Conservation (phyloP, 2,888 invertebrate genomes). For the Campoplex capitator region DNA sequence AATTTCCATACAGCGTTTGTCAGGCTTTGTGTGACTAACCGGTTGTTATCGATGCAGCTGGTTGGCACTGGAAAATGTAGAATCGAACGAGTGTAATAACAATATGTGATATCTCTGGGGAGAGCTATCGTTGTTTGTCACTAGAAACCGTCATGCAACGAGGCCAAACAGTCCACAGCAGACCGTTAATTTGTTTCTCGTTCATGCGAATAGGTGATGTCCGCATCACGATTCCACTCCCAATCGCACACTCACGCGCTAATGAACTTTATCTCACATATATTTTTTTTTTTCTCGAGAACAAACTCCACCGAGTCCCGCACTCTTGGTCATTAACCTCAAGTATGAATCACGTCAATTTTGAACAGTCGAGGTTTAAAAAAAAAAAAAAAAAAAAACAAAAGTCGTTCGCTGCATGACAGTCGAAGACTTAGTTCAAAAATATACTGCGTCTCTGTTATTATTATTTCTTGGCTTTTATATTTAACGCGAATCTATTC, state of each 20-base stretch:
- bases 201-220: conserved; percentile 37
- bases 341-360: conserved; percentile 59
- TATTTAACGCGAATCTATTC: not conserved
- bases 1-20: conserved; percentile 22
- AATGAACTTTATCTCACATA: conserved; percentile 38
- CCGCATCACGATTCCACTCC: conserved; percentile 7
- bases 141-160: conserved; percentile 18
- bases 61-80: conserved; percentile 33
- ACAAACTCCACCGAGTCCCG: conserved; percentile 56
- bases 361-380: conserved; percentile 46
- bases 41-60: conserved; percentile 52
- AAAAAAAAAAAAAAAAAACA: conserved; percentile 8
- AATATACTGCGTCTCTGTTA: conserved; percentile 19
- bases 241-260: conserved; percentile 8
- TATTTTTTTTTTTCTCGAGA: conserved; percentile 27
- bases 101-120: conserved; percentile 34
- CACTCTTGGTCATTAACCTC: conserved; percentile 58
- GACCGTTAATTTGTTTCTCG: not conserved
- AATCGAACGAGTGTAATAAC: conserved; percentile 48
- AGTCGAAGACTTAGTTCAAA: conserved; percentile 26
- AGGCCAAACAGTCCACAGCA: conserved; percentile 19
- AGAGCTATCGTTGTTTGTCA: conserved; percentile 51
- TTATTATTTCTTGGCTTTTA: conserved; percentile 13
- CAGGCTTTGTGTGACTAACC: conserved; percentile 38
- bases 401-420: not conserved